Conservation (phyloP, 2,888 invertebrate species). For the Drosophila tripunctata region DNA sequence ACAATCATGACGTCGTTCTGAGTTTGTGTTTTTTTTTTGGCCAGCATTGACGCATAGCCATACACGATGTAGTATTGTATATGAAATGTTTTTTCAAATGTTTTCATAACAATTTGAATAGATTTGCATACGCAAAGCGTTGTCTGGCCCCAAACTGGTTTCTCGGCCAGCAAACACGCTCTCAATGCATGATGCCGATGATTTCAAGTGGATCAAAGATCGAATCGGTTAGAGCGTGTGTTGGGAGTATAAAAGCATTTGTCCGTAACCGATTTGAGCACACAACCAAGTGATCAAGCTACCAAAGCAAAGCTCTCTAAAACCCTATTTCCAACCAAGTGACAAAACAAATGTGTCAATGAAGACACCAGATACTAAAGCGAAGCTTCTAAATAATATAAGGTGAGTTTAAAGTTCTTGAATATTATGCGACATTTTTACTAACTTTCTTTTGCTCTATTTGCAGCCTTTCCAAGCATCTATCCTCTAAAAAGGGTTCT, state of each 20-base stretch:
- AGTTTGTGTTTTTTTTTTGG: constrained; percentile 12
- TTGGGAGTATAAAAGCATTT: constrained; percentile 55
- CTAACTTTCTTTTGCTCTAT: background rate
- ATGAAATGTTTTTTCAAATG: constrained; percentile 21
- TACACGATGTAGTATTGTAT: background rate
- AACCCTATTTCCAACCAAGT: constrained; percentile 40
- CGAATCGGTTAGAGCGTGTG: background rate
- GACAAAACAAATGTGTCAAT: constrained; percentile 81
- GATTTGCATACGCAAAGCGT: constrained; percentile 40
- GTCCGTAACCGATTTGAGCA: constrained; percentile 8
- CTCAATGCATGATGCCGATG: constrained; percentile 49
- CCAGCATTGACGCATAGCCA: constrained; percentile 45
- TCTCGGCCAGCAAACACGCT: constrained; percentile 57
- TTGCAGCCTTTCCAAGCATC: constrained; percentile 91
- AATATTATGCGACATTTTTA: background rate
- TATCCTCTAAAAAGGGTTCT: constrained; percentile 93
- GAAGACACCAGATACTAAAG: constrained; percentile 83
- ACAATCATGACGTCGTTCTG: constrained; percentile 28
- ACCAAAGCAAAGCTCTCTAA: background rate
- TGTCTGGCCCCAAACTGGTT: constrained; percentile 43
- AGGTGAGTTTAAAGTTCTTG: constrained; percentile 70
- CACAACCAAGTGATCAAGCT: constrained; percentile 37
- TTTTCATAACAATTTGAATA: constrained; percentile 45
- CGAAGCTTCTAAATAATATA: constrained; percentile 82
- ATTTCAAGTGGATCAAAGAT: constrained; percentile 37